Evolutionary conservation across 2,888 invertebrate species (phyloP).

Genomic region (Hydraecia micacea): DNA sequence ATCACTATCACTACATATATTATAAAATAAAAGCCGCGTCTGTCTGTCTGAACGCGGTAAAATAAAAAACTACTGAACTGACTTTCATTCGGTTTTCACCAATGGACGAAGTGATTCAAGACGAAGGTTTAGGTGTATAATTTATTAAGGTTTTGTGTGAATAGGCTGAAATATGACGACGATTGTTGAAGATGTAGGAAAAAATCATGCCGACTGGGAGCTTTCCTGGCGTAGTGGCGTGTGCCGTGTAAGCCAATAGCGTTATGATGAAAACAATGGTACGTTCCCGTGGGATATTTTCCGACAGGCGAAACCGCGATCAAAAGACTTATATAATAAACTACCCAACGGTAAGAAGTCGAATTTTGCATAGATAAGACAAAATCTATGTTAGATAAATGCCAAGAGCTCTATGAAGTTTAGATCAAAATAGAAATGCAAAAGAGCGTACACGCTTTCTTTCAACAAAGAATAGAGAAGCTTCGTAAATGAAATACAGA

Average conservation of each 20-base stretch:
- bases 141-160: too few species aligned
- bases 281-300: too few species aligned
- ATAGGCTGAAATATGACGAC: too few species aligned
- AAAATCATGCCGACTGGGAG: too few species aligned
- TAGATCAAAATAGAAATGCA: neutral
- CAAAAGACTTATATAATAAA: too few species aligned
- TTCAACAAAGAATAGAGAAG: constrained; percentile 9
- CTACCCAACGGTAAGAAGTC: too few species aligned
- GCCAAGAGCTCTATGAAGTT: neutral
- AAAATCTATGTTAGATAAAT: neutral
- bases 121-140: neutral
- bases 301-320: too few species aligned
- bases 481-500: constrained; percentile 6
- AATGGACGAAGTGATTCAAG: neutral
- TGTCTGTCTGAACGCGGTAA: neutral
- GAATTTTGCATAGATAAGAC: neutral
- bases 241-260: too few species aligned
- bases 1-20: neutral
- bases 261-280: too few species aligned
- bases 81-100: neutral
- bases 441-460: constrained; percentile 9
- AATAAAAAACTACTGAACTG: neutral
- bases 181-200: too few species aligned
- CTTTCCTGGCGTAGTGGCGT: too few species aligned
- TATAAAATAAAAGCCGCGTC: neutral